These are phyloP conservation scores for Eolophus roseicapilla DNA, from an alignment of 2,113 vertebrate species.

Conservation along the genomic window DNA sequence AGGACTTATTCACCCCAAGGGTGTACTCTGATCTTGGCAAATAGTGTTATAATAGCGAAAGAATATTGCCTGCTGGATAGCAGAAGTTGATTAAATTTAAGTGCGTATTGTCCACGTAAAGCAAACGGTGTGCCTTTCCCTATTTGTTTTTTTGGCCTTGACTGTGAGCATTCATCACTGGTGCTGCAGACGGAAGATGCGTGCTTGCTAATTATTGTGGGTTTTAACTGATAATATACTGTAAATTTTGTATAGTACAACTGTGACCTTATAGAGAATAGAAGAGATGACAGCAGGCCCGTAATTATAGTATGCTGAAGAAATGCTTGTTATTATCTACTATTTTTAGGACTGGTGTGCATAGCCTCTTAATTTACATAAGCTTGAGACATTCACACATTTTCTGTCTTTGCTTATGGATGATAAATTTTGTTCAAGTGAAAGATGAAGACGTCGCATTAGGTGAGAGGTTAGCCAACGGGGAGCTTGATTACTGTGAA, in stretches of 20 bases:
- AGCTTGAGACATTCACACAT: constrained; percentile 84
- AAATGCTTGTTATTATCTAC: constrained; percentile 82
- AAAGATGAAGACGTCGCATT: constrained; percentile 69
- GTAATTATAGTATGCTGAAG: constrained; percentile 77
- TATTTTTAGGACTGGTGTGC: constrained; percentile 79
- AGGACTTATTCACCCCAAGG: constrained; percentile 85
- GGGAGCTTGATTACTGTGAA: constrained; percentile 73
- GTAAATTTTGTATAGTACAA: constrained; percentile 80
- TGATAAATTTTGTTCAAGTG: constrained; percentile 79
- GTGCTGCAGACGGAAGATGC: constrained; percentile 70
- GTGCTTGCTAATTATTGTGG: constrained; percentile 80
- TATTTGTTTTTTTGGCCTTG: constrained; percentile 35
- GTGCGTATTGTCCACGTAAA: constrained; percentile 80
- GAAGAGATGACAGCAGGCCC: constrained; percentile 74
- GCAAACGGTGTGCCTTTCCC: constrained; percentile 66
- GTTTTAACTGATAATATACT: constrained; percentile 83
- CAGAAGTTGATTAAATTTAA: constrained; percentile 88
- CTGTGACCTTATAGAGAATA: constrained; percentile 77
- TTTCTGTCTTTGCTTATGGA: constrained; percentile 77
- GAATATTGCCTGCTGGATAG: constrained; percentile 78
- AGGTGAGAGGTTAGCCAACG: constrained; percentile 73
- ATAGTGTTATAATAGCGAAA: constrained; percentile 81
- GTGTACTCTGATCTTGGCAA: constrained; percentile 82
- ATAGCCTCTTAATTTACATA: constrained; percentile 81
- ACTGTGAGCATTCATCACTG: constrained; percentile 83